These are phyloP conservation scores for Agrochola lychnidis DNA, from an alignment of 2,888 invertebrate species.

Conservation along the genomic window DNA sequence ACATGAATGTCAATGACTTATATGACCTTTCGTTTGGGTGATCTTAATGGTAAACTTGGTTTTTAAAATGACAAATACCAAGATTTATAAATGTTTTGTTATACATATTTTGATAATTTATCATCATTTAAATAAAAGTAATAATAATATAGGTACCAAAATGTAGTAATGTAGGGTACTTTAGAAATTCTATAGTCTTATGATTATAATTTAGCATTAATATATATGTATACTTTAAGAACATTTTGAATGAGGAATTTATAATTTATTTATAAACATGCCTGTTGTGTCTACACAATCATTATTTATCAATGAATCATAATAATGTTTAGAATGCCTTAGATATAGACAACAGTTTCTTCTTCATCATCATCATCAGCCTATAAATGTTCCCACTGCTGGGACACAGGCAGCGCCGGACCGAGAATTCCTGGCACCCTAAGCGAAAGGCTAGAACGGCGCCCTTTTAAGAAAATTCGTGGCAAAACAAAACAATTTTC, in stretches of 20 bases:
- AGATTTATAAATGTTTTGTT: slow-evolving; percentile 9
- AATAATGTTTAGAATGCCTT: neutral
- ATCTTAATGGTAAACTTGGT: slow-evolving; percentile 32
- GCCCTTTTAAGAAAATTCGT: too few relatives aligned
- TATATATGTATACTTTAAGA: neutral
- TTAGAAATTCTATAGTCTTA: neutral
- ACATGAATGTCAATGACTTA: slow-evolving; percentile 35
- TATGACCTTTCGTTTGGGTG: slow-evolving; percentile 36
- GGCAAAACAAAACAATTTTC: too few relatives aligned
- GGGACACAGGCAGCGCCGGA: too few relatives aligned
- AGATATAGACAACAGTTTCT: neutral
- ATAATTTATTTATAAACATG: slow-evolving; percentile 12
- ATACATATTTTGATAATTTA: slow-evolving; percentile 5
- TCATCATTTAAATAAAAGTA: neutral
- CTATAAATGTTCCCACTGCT: too few relatives aligned
- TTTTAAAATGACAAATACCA: slow-evolving; percentile 7
- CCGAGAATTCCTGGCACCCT: too few relatives aligned
- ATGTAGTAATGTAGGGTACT: slow-evolving; percentile 3
- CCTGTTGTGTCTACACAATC: neutral
- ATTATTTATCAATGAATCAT: slow-evolving; percentile 13
- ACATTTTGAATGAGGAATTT: slow-evolving; percentile 1
- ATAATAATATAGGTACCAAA: neutral
- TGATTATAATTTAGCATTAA: neutral
- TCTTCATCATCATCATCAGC: too few relatives aligned
- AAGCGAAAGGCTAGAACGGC: too few relatives aligned